These are phyloP conservation scores for Idaea aversata DNA, from an alignment of 2,888 invertebrate species.

Conservation along the genomic window DNA sequence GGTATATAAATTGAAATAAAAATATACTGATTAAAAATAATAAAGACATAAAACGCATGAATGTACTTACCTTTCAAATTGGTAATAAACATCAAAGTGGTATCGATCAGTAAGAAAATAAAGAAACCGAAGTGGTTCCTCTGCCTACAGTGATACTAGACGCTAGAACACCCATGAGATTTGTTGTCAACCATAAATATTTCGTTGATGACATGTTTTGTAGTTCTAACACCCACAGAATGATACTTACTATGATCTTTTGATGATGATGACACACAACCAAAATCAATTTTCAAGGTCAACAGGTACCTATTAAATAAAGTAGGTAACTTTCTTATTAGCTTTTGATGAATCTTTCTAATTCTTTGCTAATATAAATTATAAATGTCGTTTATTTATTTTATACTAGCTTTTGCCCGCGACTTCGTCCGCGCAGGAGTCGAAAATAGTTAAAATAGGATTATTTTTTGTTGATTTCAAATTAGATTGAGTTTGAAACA, in stretches of 20 bases:
- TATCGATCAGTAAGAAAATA: too few relatives aligned
- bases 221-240: background rate
- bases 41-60: too few relatives aligned
- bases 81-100: too few relatives aligned
- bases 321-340: background rate
- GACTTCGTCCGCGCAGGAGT: too few relatives aligned
- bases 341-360: background rate
- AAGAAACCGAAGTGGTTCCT: background rate
- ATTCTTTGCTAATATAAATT: background rate
- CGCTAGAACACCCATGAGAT: conserved; percentile 22
- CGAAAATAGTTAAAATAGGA: too few relatives aligned
- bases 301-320: background rate
- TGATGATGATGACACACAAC: background rate
- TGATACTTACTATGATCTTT: background rate
- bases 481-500: too few relatives aligned
- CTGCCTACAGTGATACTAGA: background rate
- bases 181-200: conserved; percentile 5
- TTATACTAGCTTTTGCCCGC: too few relatives aligned
- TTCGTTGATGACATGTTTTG: background rate
- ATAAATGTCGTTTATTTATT: too few relatives aligned
- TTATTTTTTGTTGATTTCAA: too few relatives aligned
- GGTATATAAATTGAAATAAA: too few relatives aligned
- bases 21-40: too few relatives aligned
- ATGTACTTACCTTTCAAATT: too few relatives aligned
- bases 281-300: background rate